Conservation (phyloP, 2,113 vertebrate genomes). For the Paradisaea rubra region DNA sequence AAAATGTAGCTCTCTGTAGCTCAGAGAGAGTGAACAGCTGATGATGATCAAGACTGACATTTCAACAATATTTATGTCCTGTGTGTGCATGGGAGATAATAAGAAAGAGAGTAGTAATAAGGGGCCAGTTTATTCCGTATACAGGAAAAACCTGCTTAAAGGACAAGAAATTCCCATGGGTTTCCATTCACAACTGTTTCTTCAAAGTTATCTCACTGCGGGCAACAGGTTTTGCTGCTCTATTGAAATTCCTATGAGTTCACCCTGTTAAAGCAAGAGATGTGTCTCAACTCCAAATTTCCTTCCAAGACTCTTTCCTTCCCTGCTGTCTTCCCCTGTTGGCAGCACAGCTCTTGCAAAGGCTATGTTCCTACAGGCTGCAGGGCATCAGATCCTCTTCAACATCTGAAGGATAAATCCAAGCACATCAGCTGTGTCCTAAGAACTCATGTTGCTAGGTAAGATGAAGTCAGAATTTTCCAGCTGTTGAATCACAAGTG, state of each 20-base stretch:
- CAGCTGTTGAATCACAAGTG: neutral
- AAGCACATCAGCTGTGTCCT: neutral
- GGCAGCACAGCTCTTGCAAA: neutral
- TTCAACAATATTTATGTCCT: constrained; percentile 34
- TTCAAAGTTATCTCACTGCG: neutral
- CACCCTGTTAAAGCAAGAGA: neutral
- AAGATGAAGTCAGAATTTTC: neutral
- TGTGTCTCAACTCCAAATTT: neutral
- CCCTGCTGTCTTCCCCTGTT: fast-evolving
- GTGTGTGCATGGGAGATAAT: neutral
- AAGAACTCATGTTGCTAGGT: neutral
- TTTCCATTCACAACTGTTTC: neutral
- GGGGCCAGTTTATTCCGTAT: neutral
- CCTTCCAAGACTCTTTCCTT: neutral
- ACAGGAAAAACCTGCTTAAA: constrained; percentile 46
- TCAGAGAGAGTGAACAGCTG: neutral
- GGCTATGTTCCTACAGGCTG: neutral
- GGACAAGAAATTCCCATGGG: neutral
- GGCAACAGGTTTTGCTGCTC: constrained; percentile 10
- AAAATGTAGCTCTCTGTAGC: neutral
- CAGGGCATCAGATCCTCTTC: neutral
- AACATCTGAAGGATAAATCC: neutral
- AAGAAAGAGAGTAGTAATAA: neutral
- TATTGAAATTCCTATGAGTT: constrained; percentile 5
- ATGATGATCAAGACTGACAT: constrained; percentile 21